Conservation (phyloP, 2,888 invertebrate genomes). For the Thereva unica region DNA sequence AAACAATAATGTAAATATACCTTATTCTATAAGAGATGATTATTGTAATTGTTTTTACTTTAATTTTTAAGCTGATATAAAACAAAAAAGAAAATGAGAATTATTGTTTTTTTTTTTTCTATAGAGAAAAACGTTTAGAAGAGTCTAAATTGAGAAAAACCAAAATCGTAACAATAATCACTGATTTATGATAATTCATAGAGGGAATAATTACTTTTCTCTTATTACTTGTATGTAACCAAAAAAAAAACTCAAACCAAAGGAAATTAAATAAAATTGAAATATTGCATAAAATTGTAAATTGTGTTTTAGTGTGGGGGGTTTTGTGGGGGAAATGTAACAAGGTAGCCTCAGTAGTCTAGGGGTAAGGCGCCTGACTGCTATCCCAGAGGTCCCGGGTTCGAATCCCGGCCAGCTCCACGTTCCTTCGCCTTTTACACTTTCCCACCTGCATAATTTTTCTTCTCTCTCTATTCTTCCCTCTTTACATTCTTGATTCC, state of each 20-base stretch:
- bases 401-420: too few species aligned
- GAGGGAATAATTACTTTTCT: conserved; percentile 18
- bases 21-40: conserved; percentile 1
- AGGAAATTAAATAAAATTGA: conserved; percentile 19
- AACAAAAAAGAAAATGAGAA: conserved; percentile 1
- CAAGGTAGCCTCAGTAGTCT: too few species aligned
- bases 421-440: too few species aligned
- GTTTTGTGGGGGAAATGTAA: neutral
- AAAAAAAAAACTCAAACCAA: conserved; percentile 27
- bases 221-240: conserved; percentile 28
- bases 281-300: conserved; percentile 2
- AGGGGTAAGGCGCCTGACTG: too few species aligned
- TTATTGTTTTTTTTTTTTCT: neutral
- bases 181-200: conserved; percentile 13
- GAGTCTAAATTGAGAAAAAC: neutral
- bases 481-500: too few species aligned
- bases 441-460: too few species aligned
- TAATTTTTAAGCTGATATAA: conserved; percentile 9
- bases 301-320: conserved; percentile 2
- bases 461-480: too few species aligned
- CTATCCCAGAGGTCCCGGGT: too few species aligned
- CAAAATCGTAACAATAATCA: neutral
- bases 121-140: too few species aligned
- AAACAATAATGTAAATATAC: conserved; percentile 29
- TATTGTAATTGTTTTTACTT: conserved; percentile 22